Conservation (phyloP, 2,113 vertebrate species). For the Cygnus buccinator region DNA sequence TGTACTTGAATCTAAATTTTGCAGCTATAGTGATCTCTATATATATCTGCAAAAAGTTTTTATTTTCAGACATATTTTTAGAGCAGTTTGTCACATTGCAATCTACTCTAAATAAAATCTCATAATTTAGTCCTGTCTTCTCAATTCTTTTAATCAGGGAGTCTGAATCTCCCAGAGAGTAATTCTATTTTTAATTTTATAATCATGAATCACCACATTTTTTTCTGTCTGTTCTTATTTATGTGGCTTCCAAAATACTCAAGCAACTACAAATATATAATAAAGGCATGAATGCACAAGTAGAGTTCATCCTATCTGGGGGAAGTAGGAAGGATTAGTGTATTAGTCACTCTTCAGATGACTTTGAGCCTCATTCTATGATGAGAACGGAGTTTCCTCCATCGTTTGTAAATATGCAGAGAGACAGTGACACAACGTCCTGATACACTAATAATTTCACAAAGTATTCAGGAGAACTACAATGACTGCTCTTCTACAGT, state of each 20-base stretch:
- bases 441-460: background rate
- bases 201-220: background rate
- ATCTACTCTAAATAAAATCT: background rate
- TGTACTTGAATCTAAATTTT: slow-evolving; percentile 37
- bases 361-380: background rate
- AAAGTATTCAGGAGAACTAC: background rate
- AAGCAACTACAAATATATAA: background rate
- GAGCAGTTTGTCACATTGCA: background rate
- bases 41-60: background rate
- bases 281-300: background rate
- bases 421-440: background rate
- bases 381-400: background rate
- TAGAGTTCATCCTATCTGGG: background rate
- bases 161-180: slow-evolving; percentile 3
- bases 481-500: background rate
- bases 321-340: background rate
- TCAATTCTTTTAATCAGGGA: background rate
- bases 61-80: slow-evolving; percentile 1
- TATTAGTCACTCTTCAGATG: background rate
- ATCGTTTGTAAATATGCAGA: background rate
- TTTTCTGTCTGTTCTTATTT: background rate
- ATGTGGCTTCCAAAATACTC: background rate
- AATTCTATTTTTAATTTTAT: background rate
- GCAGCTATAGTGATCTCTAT: background rate
- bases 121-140: background rate